Evolutionary conservation across 2,797 vertebrate species (phyloP), one percentile per base, ranked within the genome.

Genomic region (Argyrosomus regius): DNA sequence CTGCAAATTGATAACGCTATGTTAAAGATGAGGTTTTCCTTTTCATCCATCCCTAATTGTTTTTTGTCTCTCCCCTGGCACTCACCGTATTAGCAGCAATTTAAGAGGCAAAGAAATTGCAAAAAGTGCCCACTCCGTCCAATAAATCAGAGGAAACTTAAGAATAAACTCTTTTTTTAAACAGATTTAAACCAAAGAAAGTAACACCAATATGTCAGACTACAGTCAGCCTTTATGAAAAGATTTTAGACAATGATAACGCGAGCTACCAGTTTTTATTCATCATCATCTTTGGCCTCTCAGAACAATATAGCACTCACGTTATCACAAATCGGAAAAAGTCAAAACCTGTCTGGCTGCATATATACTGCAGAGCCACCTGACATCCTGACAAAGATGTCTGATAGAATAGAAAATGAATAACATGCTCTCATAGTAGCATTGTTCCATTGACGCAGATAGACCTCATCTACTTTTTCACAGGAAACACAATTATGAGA

Each of bases 11-110:
- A 87, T 83, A 76, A 83, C 18, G 10, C 28, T 18, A 4, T 24
- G 31, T 71, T 71, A 49, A 70, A 87, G 82, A 82, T 18, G 11
- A 72, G 46, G 9, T 73, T 77, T 81, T 78, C 49, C 35, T 78
- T 81, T 82, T 64, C 41, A 57, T 73, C 24, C 69, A n/a, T 43
- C 24, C 24, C 26, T 74, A 67, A 74, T 72, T 86, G 50, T 73
- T 68, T 67, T 72, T 68, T 49, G 64, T 20, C 6, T 61, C 52
- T 54, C 53, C 72, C 50, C 46, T 54, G 60, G 39, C 68, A 28
- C 60, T 70, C n/a, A 8, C 35, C 52, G 52, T 49, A 49, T 68
- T 63, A 80, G 60, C 52, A 41, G 63, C 35, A 26, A 18, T 73
- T 77, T 41, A 49, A 18, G 39, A 76, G 53, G 65, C 8, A 41